Conservation (phyloP, 2,888 invertebrate species). For the Parnassius orleans region DNA sequence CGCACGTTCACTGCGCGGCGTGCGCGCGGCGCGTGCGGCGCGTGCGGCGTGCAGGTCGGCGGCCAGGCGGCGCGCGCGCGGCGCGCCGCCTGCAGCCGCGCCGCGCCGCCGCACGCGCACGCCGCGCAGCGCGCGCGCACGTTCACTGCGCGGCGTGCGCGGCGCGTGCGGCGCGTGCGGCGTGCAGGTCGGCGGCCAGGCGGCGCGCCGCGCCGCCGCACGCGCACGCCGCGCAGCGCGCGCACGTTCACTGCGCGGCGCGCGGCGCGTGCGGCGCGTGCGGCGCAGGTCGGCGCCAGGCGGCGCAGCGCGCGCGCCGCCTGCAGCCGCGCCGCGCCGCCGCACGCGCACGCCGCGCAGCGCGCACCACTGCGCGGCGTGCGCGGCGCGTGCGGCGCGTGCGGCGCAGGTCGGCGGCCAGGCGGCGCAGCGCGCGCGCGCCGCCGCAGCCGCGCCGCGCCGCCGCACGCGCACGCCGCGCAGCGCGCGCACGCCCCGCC, state of each 20-base stretch:
- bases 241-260: slow-evolving; percentile 82
- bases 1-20: slow-evolving; percentile 82
- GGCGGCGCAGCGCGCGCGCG: slow-evolving; percentile 7
- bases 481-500: slow-evolving; percentile 8
- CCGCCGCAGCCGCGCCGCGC: slow-evolving; percentile 23
- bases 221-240: slow-evolving; percentile 43
- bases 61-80: slow-evolving; percentile 35
- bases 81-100: slow-evolving; percentile 47
- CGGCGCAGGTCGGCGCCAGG: slow-evolving; percentile 38
- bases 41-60: slow-evolving; percentile 40
- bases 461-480: slow-evolving; percentile 4
- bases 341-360: slow-evolving; percentile 40
- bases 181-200: too few species aligned
- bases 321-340: slow-evolving; percentile 41
- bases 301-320: slow-evolving; percentile 42
- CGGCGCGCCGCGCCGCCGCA: slow-evolving; percentile 49
- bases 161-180: too few species aligned
- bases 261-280: slow-evolving; percentile 34
- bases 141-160: too few species aligned
- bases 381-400: slow-evolving; percentile 13
- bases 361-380: slow-evolving; percentile 25
- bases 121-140: slow-evolving; percentile 32
- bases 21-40: slow-evolving; percentile 34
- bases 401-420: slow-evolving; percentile 37
- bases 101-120: slow-evolving; percentile 38